Base-by-base conservation (phyloP, 2,888 invertebrate genomes). In the Alviniconcha strummeri region DNA sequence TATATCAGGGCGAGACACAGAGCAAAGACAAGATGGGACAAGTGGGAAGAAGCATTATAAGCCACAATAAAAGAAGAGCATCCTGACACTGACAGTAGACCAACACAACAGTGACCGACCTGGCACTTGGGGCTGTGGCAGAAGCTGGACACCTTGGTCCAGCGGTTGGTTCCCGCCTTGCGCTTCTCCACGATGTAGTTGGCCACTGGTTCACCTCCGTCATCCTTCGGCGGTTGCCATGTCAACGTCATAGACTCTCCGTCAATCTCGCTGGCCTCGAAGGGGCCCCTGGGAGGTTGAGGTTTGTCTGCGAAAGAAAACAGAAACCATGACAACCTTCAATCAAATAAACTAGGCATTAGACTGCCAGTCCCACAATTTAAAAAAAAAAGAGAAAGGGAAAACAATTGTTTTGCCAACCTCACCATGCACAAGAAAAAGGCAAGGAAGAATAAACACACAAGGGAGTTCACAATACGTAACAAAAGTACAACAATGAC, bases 131-230 rank as follows among this genome's bases (percentile, higher is more conserved):
- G 91, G 17, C 86, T 87, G 36, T 89, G 86, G n/a, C 98, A 96
- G 92, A 98, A 98, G 89, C 97, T 97, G 94, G 97, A 83, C 57
- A 91, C 91, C 86, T 93, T 93, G 82, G 90, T 88, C 93, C 93
- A 93, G 85, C 91, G 92, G 85, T 94, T 89, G 55, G 92, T 88
- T n/a, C 94, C 94, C 80, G 92, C 96, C 15, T 96, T 96, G 89
- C 97, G 96, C 95, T 97, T 98, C 94, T 99, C 99, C 83, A 99
- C 96, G 60, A 99, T 96, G 89, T 99, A 99, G 93, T 99, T 99
- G 36, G 97, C 98, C 89, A 99, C 95, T 82, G 97, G 97, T 19
- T 97, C 97, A 54, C 99, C 99, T 4, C 99, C 99, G 93, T 98
- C 97, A 94, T 99, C 99, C 92, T 97, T 97, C 0, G 99, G 99